phyloP scores from a whole-genome alignment of 1,140 invertebrate genomes.

The Babylonia areolata region DNA sequence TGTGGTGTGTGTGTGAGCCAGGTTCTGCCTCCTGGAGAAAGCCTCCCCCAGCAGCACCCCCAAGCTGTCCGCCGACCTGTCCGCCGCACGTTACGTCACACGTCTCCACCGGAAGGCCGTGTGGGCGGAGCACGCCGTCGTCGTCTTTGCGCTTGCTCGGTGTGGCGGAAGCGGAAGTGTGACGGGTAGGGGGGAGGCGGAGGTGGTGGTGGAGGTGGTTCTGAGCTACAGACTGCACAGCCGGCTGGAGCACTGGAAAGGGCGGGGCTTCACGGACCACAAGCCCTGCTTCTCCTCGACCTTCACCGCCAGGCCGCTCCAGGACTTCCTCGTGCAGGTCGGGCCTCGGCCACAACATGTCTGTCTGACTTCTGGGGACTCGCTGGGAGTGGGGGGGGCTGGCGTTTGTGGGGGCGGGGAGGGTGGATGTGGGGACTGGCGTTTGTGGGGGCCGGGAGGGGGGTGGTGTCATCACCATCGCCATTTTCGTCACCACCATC shows the following conservation, averaged over 20 bases:
- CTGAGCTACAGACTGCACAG: constrained; percentile 27
- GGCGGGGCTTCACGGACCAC: constrained; percentile 37
- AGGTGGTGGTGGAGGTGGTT: constrained; percentile 40
- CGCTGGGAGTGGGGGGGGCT: no score
- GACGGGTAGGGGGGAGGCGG: neutral
- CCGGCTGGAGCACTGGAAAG: constrained; percentile 39
- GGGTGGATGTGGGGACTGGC: no score
- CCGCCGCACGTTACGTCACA: neutral
- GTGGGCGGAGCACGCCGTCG: constrained; percentile 25
- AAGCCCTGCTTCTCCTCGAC: constrained; percentile 31
- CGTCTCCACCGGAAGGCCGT: constrained; percentile 27
- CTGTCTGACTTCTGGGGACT: no score
- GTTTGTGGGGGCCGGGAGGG: no score
- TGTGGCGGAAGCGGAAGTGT: neutral
- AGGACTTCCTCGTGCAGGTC: constrained; percentile 34
- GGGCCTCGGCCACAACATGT: neutral
- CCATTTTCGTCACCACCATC: neutral
- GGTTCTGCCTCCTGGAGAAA: constrained; percentile 19
- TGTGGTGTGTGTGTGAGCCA: no score
- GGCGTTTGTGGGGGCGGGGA: no score
- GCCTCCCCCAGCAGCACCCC: neutral
- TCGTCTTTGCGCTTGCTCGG: constrained; percentile 21
- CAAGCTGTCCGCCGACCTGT: neutral
- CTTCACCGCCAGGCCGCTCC: constrained; percentile 8
- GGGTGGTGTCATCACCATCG: neutral